phyloP scores from a whole-genome alignment of 2,888 invertebrate species.

The Thecophora atra region DNA sequence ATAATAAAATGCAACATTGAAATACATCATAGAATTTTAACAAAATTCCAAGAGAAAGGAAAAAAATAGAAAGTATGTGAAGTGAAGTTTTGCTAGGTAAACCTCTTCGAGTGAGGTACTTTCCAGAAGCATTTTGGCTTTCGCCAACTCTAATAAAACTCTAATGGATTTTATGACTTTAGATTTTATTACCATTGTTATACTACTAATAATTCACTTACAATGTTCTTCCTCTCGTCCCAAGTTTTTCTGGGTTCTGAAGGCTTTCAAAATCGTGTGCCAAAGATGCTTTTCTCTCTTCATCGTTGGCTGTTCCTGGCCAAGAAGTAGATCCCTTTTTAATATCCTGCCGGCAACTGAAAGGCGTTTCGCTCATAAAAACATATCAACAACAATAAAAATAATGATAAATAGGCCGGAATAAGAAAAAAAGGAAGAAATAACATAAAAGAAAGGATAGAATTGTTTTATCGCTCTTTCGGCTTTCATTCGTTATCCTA shows the following conservation, averaged over 20 bases:
- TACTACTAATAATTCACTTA: not conserved
- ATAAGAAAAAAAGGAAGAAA: no score
- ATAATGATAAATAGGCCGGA: not conserved
- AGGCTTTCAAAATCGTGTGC: no score
- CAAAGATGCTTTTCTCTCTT: no score
- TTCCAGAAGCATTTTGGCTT: not conserved
- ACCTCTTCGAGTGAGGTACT: not conserved
- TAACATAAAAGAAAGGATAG: no score
- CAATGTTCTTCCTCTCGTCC: not conserved
- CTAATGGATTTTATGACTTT: constrained; percentile 1
- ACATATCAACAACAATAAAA: constrained; percentile 9
- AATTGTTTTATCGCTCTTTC: no score
- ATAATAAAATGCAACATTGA: no score
- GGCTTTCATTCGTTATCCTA: no score
- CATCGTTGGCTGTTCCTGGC: not conserved
- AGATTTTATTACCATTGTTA: not conserved
- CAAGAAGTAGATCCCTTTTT: constrained; percentile 2
- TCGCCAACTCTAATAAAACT: not conserved
- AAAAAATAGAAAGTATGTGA: no score
- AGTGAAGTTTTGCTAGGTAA: no score
- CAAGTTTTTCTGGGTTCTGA: not conserved
- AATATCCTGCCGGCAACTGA: constrained; percentile 1
- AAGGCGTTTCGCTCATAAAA: constrained; percentile 15
- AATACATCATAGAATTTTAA: no score
- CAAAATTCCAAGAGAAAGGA: no score